Conservation (phyloP, 2,797 vertebrate genomes). For the Falco concolor region DNA sequence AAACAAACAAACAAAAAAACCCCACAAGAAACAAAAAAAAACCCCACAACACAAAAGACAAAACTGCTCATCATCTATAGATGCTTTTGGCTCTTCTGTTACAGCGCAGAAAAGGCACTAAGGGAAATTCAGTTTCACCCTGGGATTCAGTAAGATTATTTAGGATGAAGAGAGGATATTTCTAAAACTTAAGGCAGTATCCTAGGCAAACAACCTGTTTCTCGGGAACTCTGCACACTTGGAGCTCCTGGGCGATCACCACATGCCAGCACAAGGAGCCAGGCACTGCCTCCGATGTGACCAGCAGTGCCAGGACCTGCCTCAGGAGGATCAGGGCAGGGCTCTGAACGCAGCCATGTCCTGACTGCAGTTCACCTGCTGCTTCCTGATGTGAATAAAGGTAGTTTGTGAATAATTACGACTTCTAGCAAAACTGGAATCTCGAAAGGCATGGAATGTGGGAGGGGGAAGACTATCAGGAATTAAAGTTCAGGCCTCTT, state of each 20-base stretch:
- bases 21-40: neutral
- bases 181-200: neutral
- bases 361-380: neutral
- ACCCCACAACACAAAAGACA: neutral
- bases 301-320: neutral
- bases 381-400: neutral
- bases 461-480: neutral
- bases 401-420: neutral
- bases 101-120: neutral
- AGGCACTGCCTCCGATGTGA: accelerated
- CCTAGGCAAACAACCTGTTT: neutral
- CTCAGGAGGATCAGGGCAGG: neutral
- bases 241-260: neutral
- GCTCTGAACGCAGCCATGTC: accelerated
- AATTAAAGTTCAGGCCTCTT: neutral
- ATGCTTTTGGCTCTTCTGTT: neutral
- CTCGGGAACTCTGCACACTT: neutral
- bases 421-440: neutral
- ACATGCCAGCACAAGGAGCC: neutral
- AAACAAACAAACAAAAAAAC: no score
- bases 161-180: neutral
- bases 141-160: neutral
- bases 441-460: neutral
- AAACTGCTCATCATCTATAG: accelerated
- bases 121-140: neutral